Percentiles rank a stretch among this genome's conserved stretches.
Conservation (phyloP, 2,888 invertebrate genomes). For the Chorisops tibialis region DNA sequence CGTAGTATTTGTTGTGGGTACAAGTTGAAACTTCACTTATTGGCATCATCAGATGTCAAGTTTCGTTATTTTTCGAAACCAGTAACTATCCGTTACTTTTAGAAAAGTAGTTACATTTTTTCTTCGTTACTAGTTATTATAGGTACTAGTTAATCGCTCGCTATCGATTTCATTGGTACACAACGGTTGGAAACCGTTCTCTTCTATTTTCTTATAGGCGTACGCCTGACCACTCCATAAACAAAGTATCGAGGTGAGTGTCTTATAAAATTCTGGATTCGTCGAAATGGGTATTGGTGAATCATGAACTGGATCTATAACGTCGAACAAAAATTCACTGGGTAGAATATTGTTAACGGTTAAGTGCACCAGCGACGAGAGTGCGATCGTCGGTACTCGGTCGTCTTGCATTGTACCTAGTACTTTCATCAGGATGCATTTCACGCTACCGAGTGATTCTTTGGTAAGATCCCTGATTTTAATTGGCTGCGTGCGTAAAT, state of each 20-base stretch:
- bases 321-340: constrained; percentile 3
- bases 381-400: background rate
- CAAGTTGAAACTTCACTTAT: no score
- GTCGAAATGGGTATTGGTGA: background rate
- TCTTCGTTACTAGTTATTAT: no score
- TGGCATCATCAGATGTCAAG: no score
- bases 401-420: background rate
- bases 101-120: no score
- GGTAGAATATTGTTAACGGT: constrained; percentile 16
- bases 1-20: no score
- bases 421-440: constrained; percentile 3
- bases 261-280: background rate
- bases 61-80: no score
- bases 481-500: background rate
- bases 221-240: background rate
- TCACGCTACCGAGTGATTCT: constrained; percentile 14
- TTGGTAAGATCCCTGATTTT: constrained; percentile 12
- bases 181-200: background rate
- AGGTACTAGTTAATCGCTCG: no score
- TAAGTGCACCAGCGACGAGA: constrained; percentile 20
- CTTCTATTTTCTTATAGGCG: background rate
- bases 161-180: no score
- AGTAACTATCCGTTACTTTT: no score
- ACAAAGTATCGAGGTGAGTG: background rate
- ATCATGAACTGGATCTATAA: background rate